These are phyloP conservation scores for Manduca sexta DNA, from an alignment of 1,140 invertebrate genomes.

Conservation along the genomic window DNA sequence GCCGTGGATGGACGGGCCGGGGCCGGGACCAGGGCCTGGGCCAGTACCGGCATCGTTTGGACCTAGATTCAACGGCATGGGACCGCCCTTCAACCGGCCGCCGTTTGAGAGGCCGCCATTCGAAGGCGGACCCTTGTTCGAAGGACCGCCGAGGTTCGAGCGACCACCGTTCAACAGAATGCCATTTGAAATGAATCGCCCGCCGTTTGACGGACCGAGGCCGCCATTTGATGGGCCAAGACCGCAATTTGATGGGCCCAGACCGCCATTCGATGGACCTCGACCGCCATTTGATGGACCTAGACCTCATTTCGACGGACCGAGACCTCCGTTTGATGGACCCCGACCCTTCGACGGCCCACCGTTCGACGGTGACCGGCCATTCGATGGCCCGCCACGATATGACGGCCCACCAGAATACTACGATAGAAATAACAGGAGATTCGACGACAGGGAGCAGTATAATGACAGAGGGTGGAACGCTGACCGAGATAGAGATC, in stretches of 20 bases:
- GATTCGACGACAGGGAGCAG: slow-evolving; percentile 51
- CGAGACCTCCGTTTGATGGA: slow-evolving; percentile 45
- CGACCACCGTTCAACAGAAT: slow-evolving; percentile 40
- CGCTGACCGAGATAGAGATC: slow-evolving; percentile 43
- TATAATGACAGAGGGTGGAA: slow-evolving; percentile 55
- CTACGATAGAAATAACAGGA: slow-evolving; percentile 52
- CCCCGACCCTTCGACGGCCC: slow-evolving; percentile 27
- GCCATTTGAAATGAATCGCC: slow-evolving; percentile 35
- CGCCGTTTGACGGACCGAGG: slow-evolving; percentile 29
- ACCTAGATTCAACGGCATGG: slow-evolving; percentile 48
- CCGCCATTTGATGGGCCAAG: slow-evolving; percentile 47
- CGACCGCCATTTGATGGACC: slow-evolving; percentile 40
- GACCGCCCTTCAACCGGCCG: slow-evolving; percentile 43
- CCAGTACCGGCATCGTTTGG: slow-evolving; percentile 41
- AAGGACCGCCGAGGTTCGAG: slow-evolving; percentile 38
- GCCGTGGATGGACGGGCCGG: slow-evolving; percentile 60
- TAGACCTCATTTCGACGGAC: slow-evolving; percentile 43
- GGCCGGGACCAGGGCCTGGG: slow-evolving; percentile 10
- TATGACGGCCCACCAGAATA: slow-evolving; percentile 49
- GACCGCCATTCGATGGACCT: slow-evolving; percentile 45
- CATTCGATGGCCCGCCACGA: slow-evolving; percentile 29
- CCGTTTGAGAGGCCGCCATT: slow-evolving; percentile 50
- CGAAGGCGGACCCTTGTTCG: slow-evolving; percentile 41
- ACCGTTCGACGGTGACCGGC: slow-evolving; percentile 22
- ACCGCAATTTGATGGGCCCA: slow-evolving; percentile 43